Base-by-base conservation (phyloP, 2,113 vertebrate species). In the Lampris incognitus region DNA sequence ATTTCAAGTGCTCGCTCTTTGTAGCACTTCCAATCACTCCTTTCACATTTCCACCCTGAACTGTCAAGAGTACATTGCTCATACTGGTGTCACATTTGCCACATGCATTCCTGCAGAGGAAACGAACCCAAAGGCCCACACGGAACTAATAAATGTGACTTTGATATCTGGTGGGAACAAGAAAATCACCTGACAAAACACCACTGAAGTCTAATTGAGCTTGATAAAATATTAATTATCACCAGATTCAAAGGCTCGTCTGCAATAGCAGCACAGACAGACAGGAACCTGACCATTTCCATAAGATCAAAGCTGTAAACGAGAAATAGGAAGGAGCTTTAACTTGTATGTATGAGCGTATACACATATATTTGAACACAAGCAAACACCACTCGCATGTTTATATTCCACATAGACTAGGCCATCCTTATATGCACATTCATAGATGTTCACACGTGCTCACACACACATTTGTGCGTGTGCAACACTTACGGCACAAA, bases 1-100 rank as follows among this genome's bases (percentile, higher is more conserved):
- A 89, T 92, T 91, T 91, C 85, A 88, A 91, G 87, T 86, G 84
- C 83, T 85, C 88, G 83, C 84, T 92, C 81, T 87, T 60, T 88
- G 74, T 83, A 91, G 81, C 79, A 81, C 78, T 79, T 90, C 83
- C 90, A 88, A 83, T 87, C 74, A 86, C 77, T 87, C 75, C 79
- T 88, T 90, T 92, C 83, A 90, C 84, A 87, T 93, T 84, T 89
- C 81, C 62, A 62, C 82, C 82, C 81, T 56, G 68, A 88, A 85
- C 86, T 68, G 55, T 85, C 84, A 87, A 87, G 82, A 92, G 82
- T 83, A 81, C 85, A 88, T 89, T 49, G 63, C 78, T 88, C 75
- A 77, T 77, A 84, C 62, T 71, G 80, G 72, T 55, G 69, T 78
- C 83, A 89, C 87, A 82, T 88, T 87, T 76, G 83, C 87, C 81